Evolutionary conservation across 1,140 invertebrate species (phyloP), one percentile per base, ranked within the genome.

Genomic region (Asbolus verrucosus): DNA sequence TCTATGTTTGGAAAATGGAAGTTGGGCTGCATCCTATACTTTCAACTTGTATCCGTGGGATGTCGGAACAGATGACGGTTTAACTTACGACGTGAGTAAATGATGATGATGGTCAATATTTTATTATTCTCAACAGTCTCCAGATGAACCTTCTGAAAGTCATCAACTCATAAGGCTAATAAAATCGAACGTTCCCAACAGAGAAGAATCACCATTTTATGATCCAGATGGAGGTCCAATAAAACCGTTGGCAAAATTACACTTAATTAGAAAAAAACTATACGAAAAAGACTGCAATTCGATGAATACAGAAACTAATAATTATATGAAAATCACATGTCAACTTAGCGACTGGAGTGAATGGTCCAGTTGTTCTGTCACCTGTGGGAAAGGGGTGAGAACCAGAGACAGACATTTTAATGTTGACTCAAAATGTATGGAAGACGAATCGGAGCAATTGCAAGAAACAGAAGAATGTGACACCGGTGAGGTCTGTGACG

Each of bases 11-110:
- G 72, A 87, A 1, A 96, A 99, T 83, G 97, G 97, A 76, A 91
- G 92, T 0, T 99, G 98, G 98, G 87, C 92, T 0, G 89, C 90
- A 63, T 89, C 90, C 27, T 91, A 92, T 71, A 87, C 90, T 1
- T 85, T 98, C 11, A 94, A 98, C 81, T 84, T 99, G 1, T 98
- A 93, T 81, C 98, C 98, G 0, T 97, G 92, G 85, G 98, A 99
- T 82, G 96, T 94, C 14, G 98, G 98, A 0, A 98, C 96, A 0
- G 96, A 99, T 78, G 92, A 89, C 78, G 97, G 97, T 0, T 85
- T 94, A 3, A 92, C 93, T 21, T 99, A 99, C 79, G 90, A 91
- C 81, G 96, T 96, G 79, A 87, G 83, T 61, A 65, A 72, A 16
- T 3, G 27, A 36, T 14, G 4, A 18, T 21, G 14, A 46, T 21